Conservation (phyloP, 2,113 vertebrate species). For the Seriola dumerili region DNA sequence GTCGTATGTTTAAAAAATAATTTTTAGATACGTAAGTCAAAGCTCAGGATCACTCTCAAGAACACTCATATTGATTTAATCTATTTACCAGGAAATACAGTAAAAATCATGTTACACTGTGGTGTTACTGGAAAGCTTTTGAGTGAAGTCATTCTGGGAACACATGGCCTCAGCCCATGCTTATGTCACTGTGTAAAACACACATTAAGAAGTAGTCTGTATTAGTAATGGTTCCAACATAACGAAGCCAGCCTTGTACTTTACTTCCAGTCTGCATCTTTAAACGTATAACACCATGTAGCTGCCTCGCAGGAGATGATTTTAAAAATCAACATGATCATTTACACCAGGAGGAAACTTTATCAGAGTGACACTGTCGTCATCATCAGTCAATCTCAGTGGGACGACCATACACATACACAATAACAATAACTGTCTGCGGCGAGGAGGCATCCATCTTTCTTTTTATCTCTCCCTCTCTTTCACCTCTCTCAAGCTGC, state of each 20-base stretch:
- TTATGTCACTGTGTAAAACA: not conserved
- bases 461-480: conserved; percentile 29
- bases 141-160: not conserved
- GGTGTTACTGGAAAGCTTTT: not conserved
- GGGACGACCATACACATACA: conserved; percentile 11
- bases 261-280: no score
- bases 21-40: no score
- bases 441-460: conserved; percentile 11
- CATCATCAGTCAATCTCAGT: conserved; percentile 27
- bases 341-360: conserved; percentile 33
- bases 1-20: no score
- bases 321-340: conserved; percentile 32
- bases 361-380: conserved; percentile 34
- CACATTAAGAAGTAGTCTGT: not conserved
- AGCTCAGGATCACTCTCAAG: no score
- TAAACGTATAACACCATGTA: no score
- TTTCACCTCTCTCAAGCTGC: conserved; percentile 25
- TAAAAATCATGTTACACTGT: not conserved
- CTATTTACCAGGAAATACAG: not conserved
- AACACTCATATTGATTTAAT: not conserved
- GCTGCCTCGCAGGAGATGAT: conserved; percentile 1
- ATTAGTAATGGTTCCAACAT: not conserved
- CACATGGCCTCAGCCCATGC: not conserved
- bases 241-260: not conserved
- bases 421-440: conserved; percentile 27